Evolutionary conservation across 2,113 vertebrate species (phyloP).

Genomic region (Pheucticus melanocephalus): DNA sequence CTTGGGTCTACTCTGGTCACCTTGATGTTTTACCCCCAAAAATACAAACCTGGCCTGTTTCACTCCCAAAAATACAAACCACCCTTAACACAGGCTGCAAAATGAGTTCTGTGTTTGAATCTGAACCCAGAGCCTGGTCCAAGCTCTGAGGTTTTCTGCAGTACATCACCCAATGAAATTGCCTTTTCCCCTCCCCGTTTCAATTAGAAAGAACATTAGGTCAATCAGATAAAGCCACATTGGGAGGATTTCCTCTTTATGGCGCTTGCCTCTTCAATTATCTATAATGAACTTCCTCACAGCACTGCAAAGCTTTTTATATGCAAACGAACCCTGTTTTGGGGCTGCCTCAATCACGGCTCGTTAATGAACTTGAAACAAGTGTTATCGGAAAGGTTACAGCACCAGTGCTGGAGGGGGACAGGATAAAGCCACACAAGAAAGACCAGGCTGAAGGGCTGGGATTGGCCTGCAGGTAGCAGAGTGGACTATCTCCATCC

Average conservation of each 20-base stretch:
- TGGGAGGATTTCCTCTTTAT: constrained; percentile 74
- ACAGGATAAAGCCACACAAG: constrained; percentile 6
- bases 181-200: constrained; percentile 65
- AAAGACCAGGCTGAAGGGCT: constrained; percentile 33
- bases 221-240: constrained; percentile 74
- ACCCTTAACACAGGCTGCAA: background rate
- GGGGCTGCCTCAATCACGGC: constrained; percentile 78
- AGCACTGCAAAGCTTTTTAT: constrained; percentile 79
- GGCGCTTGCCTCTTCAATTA: constrained; percentile 84
- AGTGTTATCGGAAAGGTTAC: constrained; percentile 75
- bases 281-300: constrained; percentile 93
- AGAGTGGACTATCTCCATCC: constrained; percentile 28
- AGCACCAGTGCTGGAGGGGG: constrained; percentile 34
- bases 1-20: background rate
- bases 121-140: background rate
- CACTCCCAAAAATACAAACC: background rate
- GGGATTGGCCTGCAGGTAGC: constrained; percentile 57
- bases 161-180: constrained; percentile 58
- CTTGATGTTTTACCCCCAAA: background rate
- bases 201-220: constrained; percentile 77
- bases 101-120: background rate
- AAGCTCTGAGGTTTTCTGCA: constrained; percentile 24
- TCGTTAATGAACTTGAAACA: constrained; percentile 86
- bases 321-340: constrained; percentile 84
- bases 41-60: background rate